Base-by-base conservation (phyloP, 2,888 invertebrate genomes). In the Catonia carolina region DNA sequence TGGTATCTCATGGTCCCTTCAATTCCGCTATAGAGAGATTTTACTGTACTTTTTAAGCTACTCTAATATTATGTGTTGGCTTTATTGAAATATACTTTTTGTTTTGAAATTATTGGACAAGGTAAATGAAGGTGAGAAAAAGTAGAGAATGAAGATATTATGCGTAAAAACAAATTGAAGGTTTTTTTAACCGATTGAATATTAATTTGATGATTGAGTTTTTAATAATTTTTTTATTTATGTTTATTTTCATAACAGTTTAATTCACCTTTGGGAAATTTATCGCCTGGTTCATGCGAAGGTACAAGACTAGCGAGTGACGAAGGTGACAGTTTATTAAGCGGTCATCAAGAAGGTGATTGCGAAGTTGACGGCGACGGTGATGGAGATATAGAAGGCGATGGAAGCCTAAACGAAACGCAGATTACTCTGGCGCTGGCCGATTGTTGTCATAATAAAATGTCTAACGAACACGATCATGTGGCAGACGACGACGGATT, bases 401-500 rank as follows among this genome's bases (percentile, higher is more conserved):
- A 52, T 17, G 27, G n/a, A 14, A 58, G 58, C 15, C 54, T 58
- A 12, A 58, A 58, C 36, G 58, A 58, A 49, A 58, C 58, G 2
- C 58, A 58, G 22, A 49, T 54, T 23, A 52, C 52, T 2, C 15
- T 18, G 5, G 47, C 27, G 10, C 23, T 22, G 10, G 39, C 39
- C 20, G 52, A 52, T 27, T 52, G 52, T 31, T 52, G 52, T 27
- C 52, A 39, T 10, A 14, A 31, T 2, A n/a, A 45, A 20, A n/a
- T 41, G 2, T 37, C 42, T 10, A 50, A 49, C 18, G 52, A 58
- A 14, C 53, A 58, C 5, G 54, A 50, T 49, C 41, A 48, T 17
- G 23, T 36, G 7, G 23, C 22, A 1, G 52, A 52, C 10, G 62
- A 62, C 17, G 62, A 62, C 47, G 62, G 62, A 15, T 62, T 62